Evolutionary conservation across 1,140 invertebrate genomes (phyloP).

Genomic region (Drosophila pseudoananassae): DNA sequence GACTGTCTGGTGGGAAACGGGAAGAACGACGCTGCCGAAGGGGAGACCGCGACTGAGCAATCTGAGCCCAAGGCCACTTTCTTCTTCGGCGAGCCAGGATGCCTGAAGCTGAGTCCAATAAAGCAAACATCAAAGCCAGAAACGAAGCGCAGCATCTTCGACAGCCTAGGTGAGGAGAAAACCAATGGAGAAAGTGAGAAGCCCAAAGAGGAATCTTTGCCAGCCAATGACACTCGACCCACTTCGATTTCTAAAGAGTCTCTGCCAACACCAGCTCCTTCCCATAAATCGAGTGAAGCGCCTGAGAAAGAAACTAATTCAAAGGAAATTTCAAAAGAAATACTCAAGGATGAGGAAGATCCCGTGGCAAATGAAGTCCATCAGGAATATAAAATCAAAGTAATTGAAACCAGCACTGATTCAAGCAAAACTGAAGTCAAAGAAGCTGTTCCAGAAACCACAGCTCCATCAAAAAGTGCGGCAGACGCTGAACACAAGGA

Average conservation of each 20-base stretch:
- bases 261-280: slow-evolving; percentile 2
- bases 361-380: neutral
- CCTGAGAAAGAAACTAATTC: neutral
- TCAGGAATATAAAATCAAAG: slow-evolving; percentile 22
- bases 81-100: slow-evolving; percentile 85
- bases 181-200: slow-evolving; percentile 60
- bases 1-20: slow-evolving; percentile 86
- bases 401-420: slow-evolving; percentile 18
- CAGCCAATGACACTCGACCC: slow-evolving; percentile 9
- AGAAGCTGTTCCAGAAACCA: neutral
- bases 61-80: slow-evolving; percentile 83
- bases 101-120: slow-evolving; percentile 79
- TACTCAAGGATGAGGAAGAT: slow-evolving; percentile 8
- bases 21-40: slow-evolving; percentile 52
- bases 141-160: slow-evolving; percentile 67
- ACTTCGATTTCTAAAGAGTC: neutral
- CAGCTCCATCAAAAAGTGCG: neutral
- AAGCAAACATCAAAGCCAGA: slow-evolving; percentile 65
- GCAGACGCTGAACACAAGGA: neutral
- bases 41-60: slow-evolving; percentile 23
- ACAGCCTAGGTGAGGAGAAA: slow-evolving; percentile 55
- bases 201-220: slow-evolving; percentile 1
- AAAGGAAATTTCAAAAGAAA: slow-evolving; percentile 56
- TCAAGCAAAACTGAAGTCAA: neutral
- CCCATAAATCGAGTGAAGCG: slow-evolving; percentile 3